Evolutionary conservation across 2,113 vertebrate genomes (phyloP), one percentile per base, ranked within the genome.

Genomic region (Oxyruncus cristatus): DNA sequence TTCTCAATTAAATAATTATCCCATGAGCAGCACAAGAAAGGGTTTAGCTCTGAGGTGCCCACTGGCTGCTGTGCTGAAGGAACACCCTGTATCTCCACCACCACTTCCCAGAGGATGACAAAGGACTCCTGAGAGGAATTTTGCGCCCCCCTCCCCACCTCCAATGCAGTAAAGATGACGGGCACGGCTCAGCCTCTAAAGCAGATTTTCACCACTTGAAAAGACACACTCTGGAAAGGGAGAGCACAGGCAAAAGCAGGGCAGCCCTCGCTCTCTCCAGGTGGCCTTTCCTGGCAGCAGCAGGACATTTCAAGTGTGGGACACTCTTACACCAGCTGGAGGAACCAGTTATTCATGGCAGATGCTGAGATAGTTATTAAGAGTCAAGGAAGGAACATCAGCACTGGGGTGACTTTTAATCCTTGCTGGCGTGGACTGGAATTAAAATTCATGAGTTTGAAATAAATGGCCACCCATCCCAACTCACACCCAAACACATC

Each of bases 341-440:
- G 37, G 80, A 97, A 84, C 93, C 86, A 94, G 93, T 91, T 77
- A 53, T 3, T 86, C 89, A 62, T n/a, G 46, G 87, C n/a, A 92
- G 80, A 58, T 47, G 71, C 86, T 16, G 70, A 82, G 61, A 91
- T 6, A 22, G 21, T 78, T 50, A 87, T 68, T 81, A 78, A 78
- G 44, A 88, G 44, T 24, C 78, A n/a, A 79, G n/a, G 52, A 55
- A 67, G 47, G 53, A 89, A 37, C 35, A 92, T 11, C 47, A 96
- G 33, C 56, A 75, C 18, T 41, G 50, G 32, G 35, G 53, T 56
- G 79, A 68, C 50, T 32, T 91, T 35, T 84, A 86, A 95, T 92
- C 63, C 76, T 81, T 14, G 44, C 44, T 77, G 59, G 39, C 0
- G 2, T 52, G 66, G 81, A 61, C 35, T 94, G 70, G 66, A 92